Conservation (phyloP, 2,797 vertebrate genomes). For the Pipistrellus pipistrellus region DNA sequence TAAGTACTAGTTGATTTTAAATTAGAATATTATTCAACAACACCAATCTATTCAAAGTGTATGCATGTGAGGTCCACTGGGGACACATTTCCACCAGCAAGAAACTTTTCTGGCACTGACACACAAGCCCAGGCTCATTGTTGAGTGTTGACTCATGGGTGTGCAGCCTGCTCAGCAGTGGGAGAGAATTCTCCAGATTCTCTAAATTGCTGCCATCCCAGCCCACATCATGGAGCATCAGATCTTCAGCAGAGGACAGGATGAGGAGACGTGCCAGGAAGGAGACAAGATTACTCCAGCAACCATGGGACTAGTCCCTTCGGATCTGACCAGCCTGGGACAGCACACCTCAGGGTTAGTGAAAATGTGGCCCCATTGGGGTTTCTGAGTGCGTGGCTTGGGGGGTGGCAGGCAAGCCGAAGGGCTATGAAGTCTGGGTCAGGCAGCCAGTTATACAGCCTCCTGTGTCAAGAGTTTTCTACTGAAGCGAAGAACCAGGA, state of each 20-base stretch:
- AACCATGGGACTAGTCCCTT: slow-evolving; percentile 55
- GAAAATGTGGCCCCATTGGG: not conserved
- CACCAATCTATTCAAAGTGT: not conserved
- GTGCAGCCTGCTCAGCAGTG: not conserved
- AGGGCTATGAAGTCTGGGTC: not conserved
- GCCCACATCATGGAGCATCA: slow-evolving; percentile 38
- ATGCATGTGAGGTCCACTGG: not conserved
- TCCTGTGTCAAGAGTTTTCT: not conserved
- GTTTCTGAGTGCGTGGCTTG: not conserved
- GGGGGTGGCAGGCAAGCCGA: not conserved
- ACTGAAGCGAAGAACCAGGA: slow-evolving; percentile 17
- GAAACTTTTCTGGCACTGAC: slow-evolving; percentile 19
- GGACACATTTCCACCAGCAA: not conserved
- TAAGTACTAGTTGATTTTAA: slow-evolving; percentile 30
- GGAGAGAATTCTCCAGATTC: slow-evolving; percentile 59
- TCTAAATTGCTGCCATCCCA: slow-evolving; percentile 60
- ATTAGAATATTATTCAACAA: slow-evolving; percentile 26
- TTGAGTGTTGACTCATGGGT: not conserved
- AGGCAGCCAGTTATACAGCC: not conserved
- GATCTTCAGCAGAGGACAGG: slow-evolving; percentile 40
- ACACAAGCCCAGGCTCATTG: not conserved
- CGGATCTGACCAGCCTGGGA: slow-evolving; percentile 45
- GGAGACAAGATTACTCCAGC: slow-evolving; percentile 49
- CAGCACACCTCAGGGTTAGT: slow-evolving; percentile 56
- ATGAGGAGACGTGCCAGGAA: not conserved